Evolutionary conservation across 1,140 invertebrate species (phyloP).

Genomic region (Plutomurus gul): DNA sequence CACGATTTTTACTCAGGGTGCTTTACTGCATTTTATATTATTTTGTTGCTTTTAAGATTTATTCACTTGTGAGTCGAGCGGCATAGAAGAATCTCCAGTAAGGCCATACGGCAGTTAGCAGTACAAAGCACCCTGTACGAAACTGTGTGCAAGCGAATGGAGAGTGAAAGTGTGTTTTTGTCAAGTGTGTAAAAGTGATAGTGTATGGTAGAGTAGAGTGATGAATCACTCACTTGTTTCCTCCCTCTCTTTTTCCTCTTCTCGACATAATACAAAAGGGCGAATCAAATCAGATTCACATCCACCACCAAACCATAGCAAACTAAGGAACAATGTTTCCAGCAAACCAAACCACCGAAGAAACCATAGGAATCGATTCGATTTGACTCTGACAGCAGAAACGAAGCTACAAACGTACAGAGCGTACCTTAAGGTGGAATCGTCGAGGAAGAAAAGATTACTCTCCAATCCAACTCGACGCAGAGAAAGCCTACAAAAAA

Average conservation of each 20-base stretch:
- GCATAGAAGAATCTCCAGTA: no score
- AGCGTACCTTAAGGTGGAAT: conserved; percentile 10
- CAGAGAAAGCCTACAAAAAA: conserved; percentile 19
- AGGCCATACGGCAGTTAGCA: no score
- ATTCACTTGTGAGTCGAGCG: no score
- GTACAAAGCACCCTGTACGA: not conserved
- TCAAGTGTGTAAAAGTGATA: conserved; percentile 30
- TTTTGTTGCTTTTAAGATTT: not conserved
- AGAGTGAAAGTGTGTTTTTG: conserved; percentile 14
- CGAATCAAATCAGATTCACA: conserved; percentile 24
- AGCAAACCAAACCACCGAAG: not conserved
- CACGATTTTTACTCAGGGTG: no score
- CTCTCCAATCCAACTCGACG: conserved; percentile 27
- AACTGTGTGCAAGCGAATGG: not conserved
- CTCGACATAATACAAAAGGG: conserved; percentile 22
- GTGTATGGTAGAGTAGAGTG: not conserved
- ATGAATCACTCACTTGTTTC: conserved; percentile 20
- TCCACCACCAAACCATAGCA: not conserved
- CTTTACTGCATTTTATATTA: not conserved
- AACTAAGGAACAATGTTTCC: not conserved
- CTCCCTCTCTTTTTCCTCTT: conserved; percentile 11
- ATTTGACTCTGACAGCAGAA: conserved; percentile 13
- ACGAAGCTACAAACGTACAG: conserved; percentile 1
- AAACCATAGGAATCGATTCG: conserved; percentile 23
- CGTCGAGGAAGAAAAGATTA: conserved; percentile 24